Evolutionary conservation across 2,797 vertebrate species (phyloP).

Genomic region (Poeciliopsis gracilis): DNA sequence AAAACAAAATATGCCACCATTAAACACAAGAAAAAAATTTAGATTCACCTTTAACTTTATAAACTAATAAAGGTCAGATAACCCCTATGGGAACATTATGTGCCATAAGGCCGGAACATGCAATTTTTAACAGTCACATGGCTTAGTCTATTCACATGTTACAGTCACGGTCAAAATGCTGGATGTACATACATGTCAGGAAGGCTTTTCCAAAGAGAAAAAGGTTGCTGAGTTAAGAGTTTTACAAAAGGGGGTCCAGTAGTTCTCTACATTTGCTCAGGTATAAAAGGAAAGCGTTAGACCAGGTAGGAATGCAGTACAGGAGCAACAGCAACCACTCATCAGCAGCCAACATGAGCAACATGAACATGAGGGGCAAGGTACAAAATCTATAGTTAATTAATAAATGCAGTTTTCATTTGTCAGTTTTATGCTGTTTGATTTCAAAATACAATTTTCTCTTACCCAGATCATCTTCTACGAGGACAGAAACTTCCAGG

Average conservation of each 20-base stretch:
- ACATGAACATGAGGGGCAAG: conserved; percentile 73
- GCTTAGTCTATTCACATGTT: neutral
- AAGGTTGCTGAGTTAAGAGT: conserved; percentile 67
- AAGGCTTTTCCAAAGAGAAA: conserved; percentile 44
- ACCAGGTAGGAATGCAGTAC: conserved; percentile 55
- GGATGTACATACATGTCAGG: conserved; percentile 26
- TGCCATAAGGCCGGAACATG: neutral
- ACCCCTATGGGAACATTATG: neutral
- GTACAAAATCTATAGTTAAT: conserved; percentile 22
- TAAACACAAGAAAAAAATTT: neutral
- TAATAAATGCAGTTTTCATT: neutral
- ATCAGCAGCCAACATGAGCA: conserved; percentile 61
- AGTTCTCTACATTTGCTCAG: conserved; percentile 52
- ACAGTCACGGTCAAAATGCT: neutral
- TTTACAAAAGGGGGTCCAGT: conserved; percentile 48
- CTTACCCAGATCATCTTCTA: conserved; percentile 1
- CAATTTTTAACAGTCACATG: neutral
- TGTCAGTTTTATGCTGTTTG: neutral
- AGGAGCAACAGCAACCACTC: conserved; percentile 45
- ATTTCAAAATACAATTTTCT: neutral
- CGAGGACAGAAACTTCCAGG: neutral
- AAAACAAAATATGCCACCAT: neutral
- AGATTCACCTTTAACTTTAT: neutral
- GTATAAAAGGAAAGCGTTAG: conserved; percentile 79
- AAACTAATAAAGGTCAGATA: neutral